phyloP scores from a whole-genome alignment of 2,888 invertebrate species.

The Metacarcinus magister region DNA sequence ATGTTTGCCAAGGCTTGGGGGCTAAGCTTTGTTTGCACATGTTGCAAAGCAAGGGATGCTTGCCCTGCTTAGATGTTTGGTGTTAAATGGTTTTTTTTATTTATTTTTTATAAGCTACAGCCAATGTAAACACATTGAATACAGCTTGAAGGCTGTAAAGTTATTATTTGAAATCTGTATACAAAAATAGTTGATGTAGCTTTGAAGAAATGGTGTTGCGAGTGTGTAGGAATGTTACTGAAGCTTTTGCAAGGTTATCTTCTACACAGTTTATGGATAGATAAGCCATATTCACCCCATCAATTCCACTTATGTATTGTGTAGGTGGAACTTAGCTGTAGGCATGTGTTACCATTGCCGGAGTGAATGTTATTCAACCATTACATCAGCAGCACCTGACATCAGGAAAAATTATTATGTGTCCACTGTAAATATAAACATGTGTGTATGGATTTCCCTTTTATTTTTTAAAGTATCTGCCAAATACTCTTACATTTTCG shows the following conservation, averaged over 20 bases:
- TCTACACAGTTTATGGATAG: not conserved
- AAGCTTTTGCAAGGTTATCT: not conserved
- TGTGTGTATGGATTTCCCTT: conserved; percentile 4
- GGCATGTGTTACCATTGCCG: not conserved
- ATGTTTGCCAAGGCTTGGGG: not conserved
- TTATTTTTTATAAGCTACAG: not conserved
- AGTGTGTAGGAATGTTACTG: not conserved
- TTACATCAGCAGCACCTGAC: not conserved
- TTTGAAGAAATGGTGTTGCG: conserved; percentile 10
- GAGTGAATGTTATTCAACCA: not conserved
- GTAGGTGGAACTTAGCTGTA: not conserved
- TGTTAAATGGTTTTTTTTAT: too few relatives aligned
- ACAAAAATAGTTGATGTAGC: not conserved
- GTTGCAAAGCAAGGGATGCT: not conserved
- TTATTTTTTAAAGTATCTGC: conserved; percentile 30
- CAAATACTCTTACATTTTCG: not conserved
- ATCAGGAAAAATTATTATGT: not conserved
- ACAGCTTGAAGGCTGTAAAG: not conserved
- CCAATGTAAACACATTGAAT: not conserved
- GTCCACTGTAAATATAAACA: conserved; percentile 13
- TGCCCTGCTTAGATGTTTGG: conserved; percentile 21
- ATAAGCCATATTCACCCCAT: not conserved
- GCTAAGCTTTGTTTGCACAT: not conserved
- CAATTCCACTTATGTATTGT: not conserved
- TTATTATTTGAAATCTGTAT: not conserved